phyloP scores from a whole-genome alignment of 1,140 invertebrate genomes.

The Bicyclus anynana region DNA sequence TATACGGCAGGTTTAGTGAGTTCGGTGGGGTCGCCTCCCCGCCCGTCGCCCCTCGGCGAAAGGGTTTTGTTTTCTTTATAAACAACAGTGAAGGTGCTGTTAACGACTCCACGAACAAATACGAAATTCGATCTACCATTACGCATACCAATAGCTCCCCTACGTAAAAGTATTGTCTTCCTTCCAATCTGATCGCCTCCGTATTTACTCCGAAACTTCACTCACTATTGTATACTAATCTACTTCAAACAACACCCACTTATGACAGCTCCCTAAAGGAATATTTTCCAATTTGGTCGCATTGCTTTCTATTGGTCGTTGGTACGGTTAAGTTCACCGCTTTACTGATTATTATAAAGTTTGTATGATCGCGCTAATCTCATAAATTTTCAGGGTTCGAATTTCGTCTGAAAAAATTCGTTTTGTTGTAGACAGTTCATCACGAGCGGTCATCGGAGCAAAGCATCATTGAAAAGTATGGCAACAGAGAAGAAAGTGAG shows the following conservation, averaged over 20 bases:
- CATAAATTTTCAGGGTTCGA: too few species aligned
- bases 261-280: constrained; percentile 16
- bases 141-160: constrained; percentile 72
- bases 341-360: too few species aligned
- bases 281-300: constrained; percentile 18
- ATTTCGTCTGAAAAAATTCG: too few species aligned
- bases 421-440: too few species aligned
- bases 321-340: constrained; percentile 1
- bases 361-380: too few species aligned
- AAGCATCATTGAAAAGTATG: too few species aligned
- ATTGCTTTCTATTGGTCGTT: constrained; percentile 25
- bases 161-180: constrained; percentile 60
- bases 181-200: constrained; percentile 50
- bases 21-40: constrained; percentile 36
- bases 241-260: constrained; percentile 23
- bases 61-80: constrained; percentile 74
- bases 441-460: too few species aligned
- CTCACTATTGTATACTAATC: constrained; percentile 37
- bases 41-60: constrained; percentile 38
- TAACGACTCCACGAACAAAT: constrained; percentile 74
- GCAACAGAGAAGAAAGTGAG: too few species aligned
- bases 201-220: constrained; percentile 30
- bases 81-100: constrained; percentile 70
- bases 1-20: constrained; percentile 33
- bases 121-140: constrained; percentile 75